Percentiles rank a stretch among this genome's conserved stretches.
Evolutionary conservation across 2,888 invertebrate genomes (phyloP).

Genomic region (Apodemia duryi): DNA sequence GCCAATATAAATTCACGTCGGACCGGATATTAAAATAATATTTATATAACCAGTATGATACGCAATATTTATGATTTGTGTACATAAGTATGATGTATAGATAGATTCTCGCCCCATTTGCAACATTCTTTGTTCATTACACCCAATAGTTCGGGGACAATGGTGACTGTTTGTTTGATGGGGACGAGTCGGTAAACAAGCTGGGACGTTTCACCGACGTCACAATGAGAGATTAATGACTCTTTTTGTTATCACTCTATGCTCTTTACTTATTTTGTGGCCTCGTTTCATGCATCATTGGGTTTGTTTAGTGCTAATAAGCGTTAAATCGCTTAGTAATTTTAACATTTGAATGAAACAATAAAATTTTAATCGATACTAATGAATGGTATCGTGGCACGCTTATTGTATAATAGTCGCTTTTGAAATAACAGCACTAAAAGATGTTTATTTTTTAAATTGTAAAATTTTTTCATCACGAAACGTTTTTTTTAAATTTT

Average conservation of each 20-base stretch:
- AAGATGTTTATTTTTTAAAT: too few relatives aligned
- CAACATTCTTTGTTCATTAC: constrained; percentile 67
- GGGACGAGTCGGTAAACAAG: constrained; percentile 70
- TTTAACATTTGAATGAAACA: constrained; percentile 13
- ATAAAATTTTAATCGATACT: constrained; percentile 16
- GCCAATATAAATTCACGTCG: not conserved
- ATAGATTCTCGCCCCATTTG: constrained; percentile 65
- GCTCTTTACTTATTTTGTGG: constrained; percentile 71
- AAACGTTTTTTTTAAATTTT: too few relatives aligned
- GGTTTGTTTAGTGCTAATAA: constrained; percentile 64
- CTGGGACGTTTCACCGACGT: constrained; percentile 58
- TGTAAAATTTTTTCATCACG: too few relatives aligned
- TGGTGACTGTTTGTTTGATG: constrained; percentile 49
- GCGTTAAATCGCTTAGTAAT: constrained; percentile 58
- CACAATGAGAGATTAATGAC: constrained; percentile 76
- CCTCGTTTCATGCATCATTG: constrained; percentile 74
- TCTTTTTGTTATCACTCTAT: constrained; percentile 69
- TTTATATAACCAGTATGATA: constrained; percentile 20
- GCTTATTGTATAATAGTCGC: constrained; percentile 9
- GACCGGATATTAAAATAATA: constrained; percentile 13
- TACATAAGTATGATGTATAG: constrained; percentile 61
- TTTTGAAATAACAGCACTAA: constrained; percentile 20
- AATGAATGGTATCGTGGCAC: constrained; percentile 14
- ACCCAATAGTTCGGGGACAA: constrained; percentile 71
- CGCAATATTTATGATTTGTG: constrained; percentile 62